phyloP scores from a whole-genome alignment of 2,113 vertebrate genomes.

The Arvicanthis niloticus region DNA sequence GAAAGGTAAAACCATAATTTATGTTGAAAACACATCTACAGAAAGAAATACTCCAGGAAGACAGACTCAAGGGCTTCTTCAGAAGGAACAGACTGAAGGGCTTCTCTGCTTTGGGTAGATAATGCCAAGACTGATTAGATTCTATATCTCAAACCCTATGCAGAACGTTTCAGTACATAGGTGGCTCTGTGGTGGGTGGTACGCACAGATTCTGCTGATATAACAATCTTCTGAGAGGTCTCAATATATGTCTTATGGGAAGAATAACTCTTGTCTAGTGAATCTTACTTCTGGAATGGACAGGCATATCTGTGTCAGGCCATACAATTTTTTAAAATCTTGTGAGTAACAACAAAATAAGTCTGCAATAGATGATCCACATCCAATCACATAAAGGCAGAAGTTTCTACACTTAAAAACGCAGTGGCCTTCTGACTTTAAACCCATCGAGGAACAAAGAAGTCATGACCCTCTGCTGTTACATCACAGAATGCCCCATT shows the following conservation, averaged over 20 bases:
- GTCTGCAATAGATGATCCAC: background rate
- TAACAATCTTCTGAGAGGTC: background rate
- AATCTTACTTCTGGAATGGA: constrained; percentile 12
- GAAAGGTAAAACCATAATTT: constrained; percentile 81
- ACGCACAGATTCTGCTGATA: background rate
- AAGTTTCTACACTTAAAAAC: background rate
- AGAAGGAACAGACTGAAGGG: background rate
- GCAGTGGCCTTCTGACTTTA: background rate
- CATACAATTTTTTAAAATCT: background rate
- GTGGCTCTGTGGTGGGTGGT: background rate
- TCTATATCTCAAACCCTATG: background rate
- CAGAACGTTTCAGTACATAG: background rate
- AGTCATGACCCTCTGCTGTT: background rate
- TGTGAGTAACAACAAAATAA: background rate
- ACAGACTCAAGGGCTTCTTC: background rate
- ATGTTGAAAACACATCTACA: constrained; percentile 73
- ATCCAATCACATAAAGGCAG: background rate
- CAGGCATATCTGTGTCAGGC: background rate
- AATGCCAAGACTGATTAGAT: background rate
- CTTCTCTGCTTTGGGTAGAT: background rate
- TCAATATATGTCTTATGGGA: constrained; percentile 1
- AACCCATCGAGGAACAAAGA: background rate
- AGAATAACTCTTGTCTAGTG: background rate
- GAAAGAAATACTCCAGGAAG: background rate
- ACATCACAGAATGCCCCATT: background rate